Conservation (phyloP, 2,113 vertebrate genomes). For the Laticauda colubrina region DNA sequence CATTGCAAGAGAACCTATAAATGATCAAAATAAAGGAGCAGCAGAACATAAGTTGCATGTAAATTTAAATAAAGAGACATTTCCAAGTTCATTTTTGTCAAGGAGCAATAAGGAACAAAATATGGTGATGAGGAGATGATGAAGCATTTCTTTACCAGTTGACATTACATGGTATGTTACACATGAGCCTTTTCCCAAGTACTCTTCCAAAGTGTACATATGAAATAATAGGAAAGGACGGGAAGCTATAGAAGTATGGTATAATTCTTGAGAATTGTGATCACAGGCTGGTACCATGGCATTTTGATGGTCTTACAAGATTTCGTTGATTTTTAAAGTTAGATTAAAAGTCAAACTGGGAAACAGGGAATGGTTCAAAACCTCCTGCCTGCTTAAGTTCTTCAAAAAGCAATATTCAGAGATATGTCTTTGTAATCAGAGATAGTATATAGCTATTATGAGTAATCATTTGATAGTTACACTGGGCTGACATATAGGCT, state of each 20-base stretch:
- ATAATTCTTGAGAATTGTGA: not conserved
- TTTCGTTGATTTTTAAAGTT: not conserved
- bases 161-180: not conserved
- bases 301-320: not conserved
- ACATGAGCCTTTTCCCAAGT: not conserved
- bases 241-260: not conserved
- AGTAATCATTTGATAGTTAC: not conserved
- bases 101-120: not conserved
- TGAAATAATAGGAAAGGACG: not conserved
- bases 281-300: not conserved
- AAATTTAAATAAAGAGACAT: not conserved
- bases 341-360: not conserved
- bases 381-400: not conserved
- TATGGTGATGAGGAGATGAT: not conserved
- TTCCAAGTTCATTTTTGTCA: not conserved
- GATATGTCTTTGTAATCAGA: not conserved
- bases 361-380: not conserved
- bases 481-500: slow-evolving; percentile 24
- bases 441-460: not conserved
- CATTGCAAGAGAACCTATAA: not conserved
- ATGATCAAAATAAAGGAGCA: not conserved
- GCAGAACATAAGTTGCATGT: not conserved
- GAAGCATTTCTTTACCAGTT: not conserved
- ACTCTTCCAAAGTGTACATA: not conserved
- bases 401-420: not conserved